Percentiles rank a stretch among this genome's conserved stretches.
Evolutionary conservation across 2,113 vertebrate genomes (phyloP).

Genomic region (Rissa tridactyla): DNA sequence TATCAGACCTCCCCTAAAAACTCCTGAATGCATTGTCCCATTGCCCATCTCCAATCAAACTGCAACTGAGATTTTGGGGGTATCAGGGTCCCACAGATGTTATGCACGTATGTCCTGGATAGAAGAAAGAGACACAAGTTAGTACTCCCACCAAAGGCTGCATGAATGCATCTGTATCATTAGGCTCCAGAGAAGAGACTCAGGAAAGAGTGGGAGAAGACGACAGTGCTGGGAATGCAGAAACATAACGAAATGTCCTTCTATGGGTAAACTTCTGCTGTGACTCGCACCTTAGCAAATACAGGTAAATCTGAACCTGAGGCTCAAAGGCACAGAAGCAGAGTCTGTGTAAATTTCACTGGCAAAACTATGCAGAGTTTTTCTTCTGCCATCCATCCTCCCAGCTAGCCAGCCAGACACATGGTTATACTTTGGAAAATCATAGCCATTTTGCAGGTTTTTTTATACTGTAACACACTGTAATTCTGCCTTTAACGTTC

Average conservation of each 20-base stretch:
- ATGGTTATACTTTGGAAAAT: conserved; percentile 59
- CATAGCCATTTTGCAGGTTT: not conserved
- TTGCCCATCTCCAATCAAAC: not conserved
- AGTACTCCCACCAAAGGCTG: not conserved
- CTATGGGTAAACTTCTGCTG: rapidly evolving
- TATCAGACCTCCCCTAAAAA: not conserved
- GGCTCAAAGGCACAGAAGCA: not conserved
- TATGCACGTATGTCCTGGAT: not conserved
- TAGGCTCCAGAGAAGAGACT: not conserved
- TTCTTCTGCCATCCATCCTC: not conserved
- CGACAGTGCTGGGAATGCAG: not conserved
- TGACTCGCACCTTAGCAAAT: not conserved
- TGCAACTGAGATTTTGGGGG: not conserved
- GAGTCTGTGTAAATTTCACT: not conserved
- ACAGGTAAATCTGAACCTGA: not conserved
- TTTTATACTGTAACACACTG: conserved; percentile 15
- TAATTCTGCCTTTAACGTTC: conserved; percentile 44
- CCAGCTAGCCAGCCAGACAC: conserved; percentile 16
- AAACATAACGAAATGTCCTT: not conserved
- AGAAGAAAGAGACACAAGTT: not conserved
- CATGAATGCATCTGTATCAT: not conserved
- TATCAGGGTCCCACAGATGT: not conserved
- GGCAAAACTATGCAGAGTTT: not conserved
- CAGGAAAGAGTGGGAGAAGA: not conserved
- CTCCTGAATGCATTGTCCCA: not conserved